Percentiles rank a stretch among this genome's conserved stretches.
phyloP scores from a whole-genome alignment of 1,140 invertebrate species.

The Spodoptera frugiperda region DNA sequence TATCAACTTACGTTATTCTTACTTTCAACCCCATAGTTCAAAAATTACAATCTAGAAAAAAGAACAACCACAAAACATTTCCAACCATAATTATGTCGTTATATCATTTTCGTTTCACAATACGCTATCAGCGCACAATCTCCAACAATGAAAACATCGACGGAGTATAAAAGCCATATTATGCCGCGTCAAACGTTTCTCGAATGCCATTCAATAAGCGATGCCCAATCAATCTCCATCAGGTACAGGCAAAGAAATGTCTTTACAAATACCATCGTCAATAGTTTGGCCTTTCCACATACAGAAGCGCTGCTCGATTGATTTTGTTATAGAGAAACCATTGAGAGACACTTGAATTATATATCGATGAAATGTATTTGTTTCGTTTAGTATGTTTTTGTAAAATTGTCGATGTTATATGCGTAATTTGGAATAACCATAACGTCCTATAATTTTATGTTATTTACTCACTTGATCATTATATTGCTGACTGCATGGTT shows the following conservation, averaged over 20 bases:
- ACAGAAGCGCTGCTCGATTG: neutral
- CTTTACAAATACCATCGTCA: slow-evolving; percentile 39
- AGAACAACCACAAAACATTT: neutral
- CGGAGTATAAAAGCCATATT: slow-evolving; percentile 42
- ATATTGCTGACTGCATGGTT: no score
- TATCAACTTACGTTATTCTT: no score
- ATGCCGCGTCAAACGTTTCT: slow-evolving; percentile 45
- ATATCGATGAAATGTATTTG: neutral
- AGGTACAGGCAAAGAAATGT: slow-evolving; percentile 52
- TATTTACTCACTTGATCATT: no score
- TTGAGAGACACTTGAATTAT: no score
- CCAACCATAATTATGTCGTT: neutral
- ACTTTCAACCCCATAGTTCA: no score
- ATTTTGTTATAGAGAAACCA: slow-evolving; percentile 8
- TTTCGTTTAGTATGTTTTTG: neutral
- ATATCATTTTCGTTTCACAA: neutral
- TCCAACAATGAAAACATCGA: slow-evolving; percentile 7
- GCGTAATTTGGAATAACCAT: no score
- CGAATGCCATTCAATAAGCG: slow-evolving; percentile 53
- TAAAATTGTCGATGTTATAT: no score
- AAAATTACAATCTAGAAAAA: no score
- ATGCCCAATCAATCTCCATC: slow-evolving; percentile 60
- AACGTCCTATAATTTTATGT: no score
- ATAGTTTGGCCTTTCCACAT: slow-evolving; percentile 23
- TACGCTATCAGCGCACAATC: slow-evolving; percentile 5